Base-by-base conservation (phyloP, 2,888 invertebrate genomes). In the Callyntrura sp. region DNA sequence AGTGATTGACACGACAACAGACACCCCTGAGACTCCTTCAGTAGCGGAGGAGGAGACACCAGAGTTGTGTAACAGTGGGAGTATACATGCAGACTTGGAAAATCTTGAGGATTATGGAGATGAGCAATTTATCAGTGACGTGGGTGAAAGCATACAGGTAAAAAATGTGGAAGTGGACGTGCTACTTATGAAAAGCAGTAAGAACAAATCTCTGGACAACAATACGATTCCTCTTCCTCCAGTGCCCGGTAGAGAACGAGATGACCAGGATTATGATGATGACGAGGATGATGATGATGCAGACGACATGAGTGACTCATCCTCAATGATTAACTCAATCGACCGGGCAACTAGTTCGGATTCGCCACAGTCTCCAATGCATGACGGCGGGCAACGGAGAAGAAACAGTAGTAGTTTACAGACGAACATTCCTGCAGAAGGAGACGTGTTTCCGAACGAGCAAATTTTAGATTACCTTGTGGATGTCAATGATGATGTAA, bases 401-500 rank as follows among this genome's bases (percentile, higher is more conserved):
- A 45, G 81, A 35, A 88, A 82, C 55, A 88, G 73, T 35, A 78
- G 57, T 48, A 55, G 51, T 14, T n/a, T 55, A 28, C 76, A 76
- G 5, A 43, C 45, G 2, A 73, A 28, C 17, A 60, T 23, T 12
- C 14, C 55, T 20, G 62, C 20, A 25, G 85, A 73, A 43, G 62
- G n/a, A 14, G 90, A 85, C 12, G 57, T 57, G 9, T 73, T 79
- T 55, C 65, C 43, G 0, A 85, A 86, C 43, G 90, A 90, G 28
- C 85, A 85, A 55, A 92, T 92, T 57, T 91, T 91, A 62, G 92
- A 92, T 85, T 92, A 91, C 70, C 90, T 92, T 12, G 78, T 83
- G 48, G 92, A 92, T 89, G 90, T 91, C 43, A 91, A 92, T 57
- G 92, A 92, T 84, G 90, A 90, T 78, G 92, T 92, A 92, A 92